Percentiles rank a stretch among this genome's conserved stretches.
These are phyloP conservation scores for Ophion ventricosus DNA, from an alignment of 2,888 invertebrate species.

Conservation along the genomic window DNA sequence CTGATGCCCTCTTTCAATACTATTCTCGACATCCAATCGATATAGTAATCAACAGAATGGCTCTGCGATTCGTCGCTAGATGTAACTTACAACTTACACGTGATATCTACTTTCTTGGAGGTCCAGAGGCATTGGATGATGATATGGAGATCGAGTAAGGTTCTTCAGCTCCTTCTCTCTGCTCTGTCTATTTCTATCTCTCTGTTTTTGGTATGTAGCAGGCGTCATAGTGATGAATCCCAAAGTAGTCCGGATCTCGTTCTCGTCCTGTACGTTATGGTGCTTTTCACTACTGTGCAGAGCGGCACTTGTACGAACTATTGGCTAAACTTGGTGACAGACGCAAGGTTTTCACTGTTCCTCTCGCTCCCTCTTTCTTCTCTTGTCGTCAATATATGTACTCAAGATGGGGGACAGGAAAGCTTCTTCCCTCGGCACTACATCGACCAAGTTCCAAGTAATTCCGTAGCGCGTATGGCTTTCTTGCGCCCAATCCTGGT, in stretches of 20 bases:
- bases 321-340: conserved; percentile 61
- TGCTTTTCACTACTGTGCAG: conserved; percentile 16
- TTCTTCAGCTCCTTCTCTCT: background rate
- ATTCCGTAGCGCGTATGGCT: conserved; percentile 32
- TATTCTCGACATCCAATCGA: too few species aligned
- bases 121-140: background rate
- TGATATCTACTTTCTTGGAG: background rate
- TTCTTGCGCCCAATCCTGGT: conserved; percentile 27
- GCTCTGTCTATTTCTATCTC: background rate
- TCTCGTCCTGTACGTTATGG: conserved; percentile 36
- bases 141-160: background rate
- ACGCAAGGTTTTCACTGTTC: conserved; percentile 4
- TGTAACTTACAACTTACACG: background rate
- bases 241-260: conserved; percentile 51
- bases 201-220: conserved; percentile 51
- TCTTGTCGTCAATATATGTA: conserved; percentile 11
- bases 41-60: too few species aligned
- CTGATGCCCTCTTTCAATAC: too few species aligned
- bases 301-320: conserved; percentile 43
- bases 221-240: conserved; percentile 63
- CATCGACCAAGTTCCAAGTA: conserved; percentile 57
- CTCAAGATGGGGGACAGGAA: conserved; percentile 13
- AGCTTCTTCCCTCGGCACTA: conserved; percentile 33
- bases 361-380: background rate
- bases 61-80: too few species aligned